Conservation (phyloP, 2,113 vertebrate genomes). For the Cavia porcellus region DNA sequence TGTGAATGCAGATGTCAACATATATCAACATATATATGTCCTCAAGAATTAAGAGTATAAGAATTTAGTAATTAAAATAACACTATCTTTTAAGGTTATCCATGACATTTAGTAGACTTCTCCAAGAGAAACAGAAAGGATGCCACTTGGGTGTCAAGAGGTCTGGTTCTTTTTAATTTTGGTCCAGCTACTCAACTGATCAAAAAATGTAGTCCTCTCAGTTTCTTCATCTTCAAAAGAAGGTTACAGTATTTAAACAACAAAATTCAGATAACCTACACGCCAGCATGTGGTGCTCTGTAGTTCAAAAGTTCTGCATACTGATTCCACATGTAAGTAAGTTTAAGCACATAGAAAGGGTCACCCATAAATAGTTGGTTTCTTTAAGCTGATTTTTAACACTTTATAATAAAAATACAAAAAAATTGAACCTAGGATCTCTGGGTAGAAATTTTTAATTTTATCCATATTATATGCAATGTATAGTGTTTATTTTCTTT, state of each 20-base stretch:
- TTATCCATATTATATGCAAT: not conserved
- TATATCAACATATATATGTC: not conserved
- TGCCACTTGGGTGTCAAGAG: not conserved
- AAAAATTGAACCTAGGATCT: not conserved
- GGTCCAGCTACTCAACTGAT: not conserved
- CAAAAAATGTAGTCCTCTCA: not conserved
- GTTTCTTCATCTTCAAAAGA: conserved; percentile 21
- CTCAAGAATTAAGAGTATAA: not conserved
- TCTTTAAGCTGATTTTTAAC: conserved; percentile 10
- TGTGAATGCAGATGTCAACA: not conserved
- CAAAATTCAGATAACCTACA: not conserved
- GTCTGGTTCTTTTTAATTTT: not conserved
- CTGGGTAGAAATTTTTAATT: not conserved
- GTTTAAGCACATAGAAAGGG: not conserved
- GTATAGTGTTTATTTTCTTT: not conserved
- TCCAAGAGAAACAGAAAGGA: not conserved
- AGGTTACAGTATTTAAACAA: not conserved
- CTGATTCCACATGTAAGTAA: not conserved
- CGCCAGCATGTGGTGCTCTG: not conserved
- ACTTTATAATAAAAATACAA: conserved; percentile 33
- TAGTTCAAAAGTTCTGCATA: conserved; percentile 27
- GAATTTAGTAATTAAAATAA: not conserved
- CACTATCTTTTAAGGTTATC: not conserved
- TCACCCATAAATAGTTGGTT: not conserved
- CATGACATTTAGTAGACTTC: not conserved